Conservation (phyloP, 2,888 invertebrate species). For the Calameuta filiformis region DNA sequence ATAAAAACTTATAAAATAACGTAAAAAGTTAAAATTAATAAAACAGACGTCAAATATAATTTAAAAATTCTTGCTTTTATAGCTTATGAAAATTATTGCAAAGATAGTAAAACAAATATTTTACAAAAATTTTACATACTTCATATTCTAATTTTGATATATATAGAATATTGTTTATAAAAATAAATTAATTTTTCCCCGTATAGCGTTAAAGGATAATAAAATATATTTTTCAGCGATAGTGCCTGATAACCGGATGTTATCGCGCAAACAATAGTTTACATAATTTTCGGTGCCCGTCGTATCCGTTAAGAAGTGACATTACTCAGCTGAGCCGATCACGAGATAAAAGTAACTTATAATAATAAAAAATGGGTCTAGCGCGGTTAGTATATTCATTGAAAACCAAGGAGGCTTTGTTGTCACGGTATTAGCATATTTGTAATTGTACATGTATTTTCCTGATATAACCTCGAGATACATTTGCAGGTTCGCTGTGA, state of each 20-base stretch:
- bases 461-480: neutral
- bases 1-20: neutral
- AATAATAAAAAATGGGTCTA: slow-evolving; percentile 43
- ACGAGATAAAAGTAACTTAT: slow-evolving; percentile 4
- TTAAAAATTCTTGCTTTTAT: neutral
- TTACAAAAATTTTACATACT: neutral
- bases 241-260: neutral
- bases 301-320: neutral
- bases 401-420: slow-evolving; percentile 19
- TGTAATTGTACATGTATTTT: neutral
- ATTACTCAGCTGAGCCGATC: neutral
- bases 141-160: neutral
- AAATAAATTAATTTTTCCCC: neutral
- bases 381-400: slow-evolving; percentile 45
- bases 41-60: neutral
- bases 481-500: slow-evolving; percentile 52
- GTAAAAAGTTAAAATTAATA: neutral
- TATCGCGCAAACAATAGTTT: slow-evolving; percentile 15
- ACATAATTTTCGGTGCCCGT: slow-evolving; percentile 21
- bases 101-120: neutral
- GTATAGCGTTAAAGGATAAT: neutral
- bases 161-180: neutral
- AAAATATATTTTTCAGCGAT: neutral
- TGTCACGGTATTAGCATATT: slow-evolving; percentile 22
- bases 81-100: neutral